phyloP scores from a whole-genome alignment of 2,888 invertebrate species.

The Cerastis rubricosa region DNA sequence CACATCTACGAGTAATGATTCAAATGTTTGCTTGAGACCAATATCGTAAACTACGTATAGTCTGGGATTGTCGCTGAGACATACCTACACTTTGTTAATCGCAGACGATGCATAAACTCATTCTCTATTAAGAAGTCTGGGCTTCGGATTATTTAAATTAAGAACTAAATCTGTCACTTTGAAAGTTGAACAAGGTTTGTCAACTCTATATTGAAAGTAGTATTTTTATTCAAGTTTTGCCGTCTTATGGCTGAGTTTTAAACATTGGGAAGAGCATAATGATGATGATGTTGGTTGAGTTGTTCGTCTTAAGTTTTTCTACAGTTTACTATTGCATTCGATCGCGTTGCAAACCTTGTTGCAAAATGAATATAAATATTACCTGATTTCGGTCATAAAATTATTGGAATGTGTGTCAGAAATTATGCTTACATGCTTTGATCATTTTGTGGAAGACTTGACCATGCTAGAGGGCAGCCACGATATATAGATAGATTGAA shows the following conservation, averaged over 20 bases:
- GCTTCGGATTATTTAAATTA: neutral
- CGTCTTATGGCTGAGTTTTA: neutral
- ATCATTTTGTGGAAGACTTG: neutral
- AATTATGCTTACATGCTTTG: neutral
- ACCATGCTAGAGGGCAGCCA: neutral
- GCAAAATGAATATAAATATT: neutral
- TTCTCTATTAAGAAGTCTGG: neutral
- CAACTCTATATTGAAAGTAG: neutral
- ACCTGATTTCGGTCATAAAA: neutral
- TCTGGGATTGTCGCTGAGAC: neutral
- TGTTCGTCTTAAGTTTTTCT: neutral
- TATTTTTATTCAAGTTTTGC: neutral
- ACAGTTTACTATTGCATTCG: neutral
- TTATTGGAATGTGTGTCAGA: neutral
- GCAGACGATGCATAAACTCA: constrained; percentile 1
- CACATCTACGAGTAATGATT: neutral
- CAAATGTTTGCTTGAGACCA: neutral
- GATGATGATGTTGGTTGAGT: neutral
- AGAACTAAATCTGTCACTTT: constrained; percentile 7
- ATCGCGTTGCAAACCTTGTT: neutral
- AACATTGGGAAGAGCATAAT: too few relatives aligned
- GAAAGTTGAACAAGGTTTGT: neutral
- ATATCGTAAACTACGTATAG: constrained; percentile 8
- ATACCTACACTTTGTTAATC: neutral
- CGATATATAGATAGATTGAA: neutral